A percentile compares a stretch with the other conserved stretches of the same genome.
phyloP scores from a whole-genome alignment of 2,797 vertebrate species.

The Melanogrammus aeglefinus region DNA sequence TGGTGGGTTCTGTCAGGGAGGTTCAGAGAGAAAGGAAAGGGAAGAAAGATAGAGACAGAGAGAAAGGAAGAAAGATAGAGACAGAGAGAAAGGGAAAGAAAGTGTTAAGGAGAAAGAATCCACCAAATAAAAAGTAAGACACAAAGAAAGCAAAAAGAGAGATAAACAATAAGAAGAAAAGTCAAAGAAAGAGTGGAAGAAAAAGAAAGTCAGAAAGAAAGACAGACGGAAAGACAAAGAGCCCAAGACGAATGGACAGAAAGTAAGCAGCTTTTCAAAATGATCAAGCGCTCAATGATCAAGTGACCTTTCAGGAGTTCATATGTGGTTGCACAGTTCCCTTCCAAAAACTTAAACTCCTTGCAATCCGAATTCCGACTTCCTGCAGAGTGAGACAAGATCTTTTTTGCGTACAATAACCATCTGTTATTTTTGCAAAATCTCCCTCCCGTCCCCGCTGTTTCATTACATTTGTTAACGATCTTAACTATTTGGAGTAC shows the following conservation, averaged over 20 bases:
- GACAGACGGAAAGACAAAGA: neutral
- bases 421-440: neutral
- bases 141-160: neutral
- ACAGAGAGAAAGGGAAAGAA: no score
- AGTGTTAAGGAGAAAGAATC: no score
- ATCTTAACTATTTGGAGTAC: neutral
- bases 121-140: neutral
- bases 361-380: neutral
- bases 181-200: neutral
- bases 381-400: neutral
- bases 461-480: neutral
- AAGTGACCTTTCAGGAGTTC: neutral
- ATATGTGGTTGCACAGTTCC: neutral
- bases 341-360: neutral
- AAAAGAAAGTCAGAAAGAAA: neutral
- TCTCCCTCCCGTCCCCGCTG: neutral
- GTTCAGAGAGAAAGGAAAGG: neutral
- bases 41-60: neutral
- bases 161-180: neutral
- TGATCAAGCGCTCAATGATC: neutral
- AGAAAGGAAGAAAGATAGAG: neutral
- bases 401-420: neutral
- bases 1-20: constrained; percentile 76
- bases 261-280: neutral
- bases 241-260: neutral